phyloP scores from a whole-genome alignment of 1,140 invertebrate genomes.

The Dreissena rostriformis region DNA sequence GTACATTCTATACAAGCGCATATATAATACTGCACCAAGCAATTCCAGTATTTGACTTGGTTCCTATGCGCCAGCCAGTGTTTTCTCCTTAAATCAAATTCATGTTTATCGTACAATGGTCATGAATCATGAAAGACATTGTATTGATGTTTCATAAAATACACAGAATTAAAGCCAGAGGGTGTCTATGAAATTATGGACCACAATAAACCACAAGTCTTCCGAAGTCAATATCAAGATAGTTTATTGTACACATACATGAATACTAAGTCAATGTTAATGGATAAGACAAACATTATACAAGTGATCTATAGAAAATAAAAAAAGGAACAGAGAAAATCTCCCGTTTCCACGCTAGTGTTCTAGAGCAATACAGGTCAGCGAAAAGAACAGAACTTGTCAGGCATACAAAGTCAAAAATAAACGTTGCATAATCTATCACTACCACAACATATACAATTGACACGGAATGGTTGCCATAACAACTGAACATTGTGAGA shows the following conservation, averaged over 20 bases:
- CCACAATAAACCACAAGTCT: too few relatives aligned
- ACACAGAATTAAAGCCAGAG: too few relatives aligned
- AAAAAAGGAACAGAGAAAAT: slow-evolving; percentile 30
- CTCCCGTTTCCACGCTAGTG: slow-evolving; percentile 21
- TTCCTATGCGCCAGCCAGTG: too few relatives aligned
- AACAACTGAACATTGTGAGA: not conserved
- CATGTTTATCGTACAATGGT: too few relatives aligned
- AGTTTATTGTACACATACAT: slow-evolving; percentile 60
- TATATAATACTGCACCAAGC: too few relatives aligned
- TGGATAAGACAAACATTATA: slow-evolving; percentile 48
- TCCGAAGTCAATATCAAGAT: slow-evolving; percentile 43
- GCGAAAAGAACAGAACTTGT: not conserved
- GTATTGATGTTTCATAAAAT: too few relatives aligned
- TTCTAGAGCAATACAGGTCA: slow-evolving; percentile 30
- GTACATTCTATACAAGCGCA: too few relatives aligned
- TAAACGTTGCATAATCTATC: slow-evolving; percentile 4
- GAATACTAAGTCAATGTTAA: slow-evolving; percentile 59
- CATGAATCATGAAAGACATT: too few relatives aligned
- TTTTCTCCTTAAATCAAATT: too few relatives aligned
- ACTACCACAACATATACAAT: slow-evolving; percentile 15
- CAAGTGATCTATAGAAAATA: slow-evolving; percentile 18
- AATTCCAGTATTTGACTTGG: too few relatives aligned
- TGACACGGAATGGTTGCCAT: not conserved
- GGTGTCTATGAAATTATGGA: too few relatives aligned
- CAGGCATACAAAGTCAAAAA: not conserved